These are phyloP conservation scores for Acridotheres tristis DNA, from an alignment of 2,797 vertebrate genomes.

Conservation along the genomic window DNA sequence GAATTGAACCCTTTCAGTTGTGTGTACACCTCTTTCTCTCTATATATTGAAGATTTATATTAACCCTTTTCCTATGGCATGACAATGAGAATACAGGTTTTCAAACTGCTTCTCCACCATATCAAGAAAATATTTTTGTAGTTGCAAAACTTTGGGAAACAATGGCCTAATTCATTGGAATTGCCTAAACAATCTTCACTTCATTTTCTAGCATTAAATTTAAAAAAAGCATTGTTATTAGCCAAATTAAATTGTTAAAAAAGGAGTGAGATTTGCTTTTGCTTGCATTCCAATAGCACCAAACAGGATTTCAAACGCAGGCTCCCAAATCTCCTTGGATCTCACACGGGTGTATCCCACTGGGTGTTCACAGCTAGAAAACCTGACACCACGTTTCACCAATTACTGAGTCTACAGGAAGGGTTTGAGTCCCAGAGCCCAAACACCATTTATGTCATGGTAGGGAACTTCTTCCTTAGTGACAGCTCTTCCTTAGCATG, in stretches of 20 bases:
- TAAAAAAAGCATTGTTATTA: not conserved
- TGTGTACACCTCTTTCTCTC: not conserved
- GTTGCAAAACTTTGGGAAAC: not conserved
- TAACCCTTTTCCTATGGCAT: not conserved
- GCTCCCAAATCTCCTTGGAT: not conserved
- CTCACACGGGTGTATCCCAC: not conserved
- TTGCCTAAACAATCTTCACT: not conserved
- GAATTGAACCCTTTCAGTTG: not conserved
- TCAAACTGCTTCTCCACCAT: not conserved
- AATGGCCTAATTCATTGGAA: not conserved
- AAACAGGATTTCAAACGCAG: not conserved
- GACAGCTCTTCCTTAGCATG: not conserved
- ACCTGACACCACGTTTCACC: not conserved
- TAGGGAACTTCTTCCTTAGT: not conserved
- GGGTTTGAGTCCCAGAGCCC: not conserved
- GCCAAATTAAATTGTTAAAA: not conserved
- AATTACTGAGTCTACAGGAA: not conserved
- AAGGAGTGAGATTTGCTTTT: not conserved
- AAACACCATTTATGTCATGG: not conserved
- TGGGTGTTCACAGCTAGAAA: not conserved
- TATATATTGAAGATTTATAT: not conserved
- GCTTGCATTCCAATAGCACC: not conserved
- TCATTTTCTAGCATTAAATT: not conserved
- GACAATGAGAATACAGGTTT: not conserved
- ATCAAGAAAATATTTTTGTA: not conserved